phyloP scores from a whole-genome alignment of 2,888 invertebrate species.

The Danaus chrysippus region DNA sequence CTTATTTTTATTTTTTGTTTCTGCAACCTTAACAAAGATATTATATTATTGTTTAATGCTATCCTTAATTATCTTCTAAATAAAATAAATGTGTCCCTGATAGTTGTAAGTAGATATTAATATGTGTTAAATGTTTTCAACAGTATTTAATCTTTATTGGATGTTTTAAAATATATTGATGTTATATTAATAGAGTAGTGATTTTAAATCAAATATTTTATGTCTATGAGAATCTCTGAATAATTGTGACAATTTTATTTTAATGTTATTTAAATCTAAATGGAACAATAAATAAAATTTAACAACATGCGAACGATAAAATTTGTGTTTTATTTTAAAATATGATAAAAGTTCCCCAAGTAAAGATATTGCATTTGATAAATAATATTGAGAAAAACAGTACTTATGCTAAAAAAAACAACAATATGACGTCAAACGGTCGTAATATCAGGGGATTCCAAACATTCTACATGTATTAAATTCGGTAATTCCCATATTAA shows the following conservation, averaged over 20 bases:
- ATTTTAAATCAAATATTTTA: slow-evolving; percentile 60
- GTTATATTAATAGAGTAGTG: slow-evolving; percentile 60
- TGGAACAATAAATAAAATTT: slow-evolving; percentile 60
- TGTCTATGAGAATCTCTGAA: slow-evolving; percentile 55
- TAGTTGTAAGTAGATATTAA: slow-evolving; percentile 50
- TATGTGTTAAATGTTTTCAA: slow-evolving; percentile 70
- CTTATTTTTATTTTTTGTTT: slow-evolving; percentile 36
- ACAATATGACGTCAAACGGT: too few species aligned
- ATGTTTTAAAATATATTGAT: slow-evolving; percentile 61
- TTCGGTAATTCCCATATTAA: too few species aligned
- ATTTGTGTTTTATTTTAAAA: background rate
- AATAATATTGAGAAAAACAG: too few species aligned
- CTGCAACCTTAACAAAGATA: slow-evolving; percentile 43
- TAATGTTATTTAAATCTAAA: slow-evolving; percentile 55
- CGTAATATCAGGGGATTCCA: too few species aligned
- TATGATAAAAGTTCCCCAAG: background rate
- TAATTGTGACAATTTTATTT: slow-evolving; percentile 57
- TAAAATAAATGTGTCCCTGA: slow-evolving; percentile 40
- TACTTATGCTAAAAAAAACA: too few species aligned
- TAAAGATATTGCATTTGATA: background rate
- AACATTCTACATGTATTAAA: too few species aligned
- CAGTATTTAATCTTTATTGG: slow-evolving; percentile 56
- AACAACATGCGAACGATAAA: slow-evolving; percentile 28
- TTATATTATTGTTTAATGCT: slow-evolving; percentile 39
- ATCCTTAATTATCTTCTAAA: slow-evolving; percentile 15